Percentiles rank a stretch among this genome's conserved stretches.
These are phyloP conservation scores for Copidosoma floridanum DNA, from an alignment of 1,140 invertebrate species.

Conservation along the genomic window DNA sequence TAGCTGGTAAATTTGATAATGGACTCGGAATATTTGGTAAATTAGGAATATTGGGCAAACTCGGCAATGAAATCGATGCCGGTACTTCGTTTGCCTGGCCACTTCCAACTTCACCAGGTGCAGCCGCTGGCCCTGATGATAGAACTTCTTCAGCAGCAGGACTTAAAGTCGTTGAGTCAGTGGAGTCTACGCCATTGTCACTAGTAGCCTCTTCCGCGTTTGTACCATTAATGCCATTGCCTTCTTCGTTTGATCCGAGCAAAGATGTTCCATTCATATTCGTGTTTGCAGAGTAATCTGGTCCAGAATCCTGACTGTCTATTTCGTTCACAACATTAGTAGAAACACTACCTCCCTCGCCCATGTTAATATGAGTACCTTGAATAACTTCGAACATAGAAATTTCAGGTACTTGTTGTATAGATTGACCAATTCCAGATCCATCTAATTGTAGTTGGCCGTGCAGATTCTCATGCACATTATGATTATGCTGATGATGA, in stretches of 20 bases:
- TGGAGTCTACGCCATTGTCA: background rate
- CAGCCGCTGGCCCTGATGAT: background rate
- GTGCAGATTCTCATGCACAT: background rate
- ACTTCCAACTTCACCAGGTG: slow-evolving; percentile 4
- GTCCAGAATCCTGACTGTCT: background rate
- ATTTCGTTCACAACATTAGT: background rate
- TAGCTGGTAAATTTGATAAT: background rate
- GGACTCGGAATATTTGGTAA: background rate
- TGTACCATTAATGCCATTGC: background rate
- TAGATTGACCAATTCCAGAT: background rate
- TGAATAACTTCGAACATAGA: slow-evolving; percentile 40
- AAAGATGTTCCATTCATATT: slow-evolving; percentile 3
- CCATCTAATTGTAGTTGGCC: background rate
- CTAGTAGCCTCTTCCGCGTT: background rate
- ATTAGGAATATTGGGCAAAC: slow-evolving; percentile 19
- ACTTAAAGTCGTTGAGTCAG: background rate
- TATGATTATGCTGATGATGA: background rate
- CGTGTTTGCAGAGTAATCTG: background rate
- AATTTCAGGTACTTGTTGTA: background rate
- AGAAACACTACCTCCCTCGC: slow-evolving; percentile 6
- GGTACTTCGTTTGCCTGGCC: slow-evolving; percentile 30
- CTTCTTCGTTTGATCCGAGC: background rate
- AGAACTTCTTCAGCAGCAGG: background rate
- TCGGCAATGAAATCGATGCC: slow-evolving; percentile 8
- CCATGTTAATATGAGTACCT: slow-evolving; percentile 44